Evolutionary conservation across 2,888 invertebrate genomes (phyloP).

Genomic region (Ditylenchus weischeri): DNA sequence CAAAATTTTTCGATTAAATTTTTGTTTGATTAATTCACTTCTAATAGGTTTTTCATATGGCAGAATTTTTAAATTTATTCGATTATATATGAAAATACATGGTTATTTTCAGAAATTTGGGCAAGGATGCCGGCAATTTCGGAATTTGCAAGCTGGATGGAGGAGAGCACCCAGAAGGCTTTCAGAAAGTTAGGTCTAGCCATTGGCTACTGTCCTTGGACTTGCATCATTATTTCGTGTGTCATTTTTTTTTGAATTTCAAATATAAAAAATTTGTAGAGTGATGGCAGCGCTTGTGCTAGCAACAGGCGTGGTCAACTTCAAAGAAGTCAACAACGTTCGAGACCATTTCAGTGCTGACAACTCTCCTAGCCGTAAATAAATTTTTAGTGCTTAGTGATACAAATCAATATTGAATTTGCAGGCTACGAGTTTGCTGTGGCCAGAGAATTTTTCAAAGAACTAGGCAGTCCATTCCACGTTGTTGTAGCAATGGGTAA

Average conservation of each 20-base stretch:
- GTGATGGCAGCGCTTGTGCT: constrained; percentile 19
- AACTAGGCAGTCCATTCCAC: constrained; percentile 55
- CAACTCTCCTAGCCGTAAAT: constrained; percentile 46
- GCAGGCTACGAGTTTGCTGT: constrained; percentile 48
- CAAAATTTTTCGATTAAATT: too few species aligned
- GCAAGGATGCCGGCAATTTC: neutral
- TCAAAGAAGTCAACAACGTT: constrained; percentile 57
- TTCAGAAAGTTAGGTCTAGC: constrained; percentile 20
- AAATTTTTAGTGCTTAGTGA: too few species aligned
- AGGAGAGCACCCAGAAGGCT: constrained; percentile 21
- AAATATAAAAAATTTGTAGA: constrained; percentile 12
- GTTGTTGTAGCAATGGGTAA: constrained; percentile 51
- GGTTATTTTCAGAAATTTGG: too few species aligned
- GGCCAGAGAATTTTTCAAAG: constrained; percentile 56
- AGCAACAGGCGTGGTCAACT: constrained; percentile 29
- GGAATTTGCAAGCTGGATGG: constrained; percentile 9
- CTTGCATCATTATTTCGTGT: constrained; percentile 25
- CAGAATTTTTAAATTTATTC: too few species aligned
- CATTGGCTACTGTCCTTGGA: constrained; percentile 22
- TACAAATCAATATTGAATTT: too few species aligned
- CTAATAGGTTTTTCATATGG: too few species aligned
- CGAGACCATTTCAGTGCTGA: constrained; percentile 55
- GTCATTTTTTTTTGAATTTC: neutral
- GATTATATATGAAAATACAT: too few species aligned
- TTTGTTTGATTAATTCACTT: too few species aligned